These are phyloP conservation scores for Porites lutea DNA, from an alignment of 64 coral and sea anemone species.

Conservation along the genomic window DNA sequence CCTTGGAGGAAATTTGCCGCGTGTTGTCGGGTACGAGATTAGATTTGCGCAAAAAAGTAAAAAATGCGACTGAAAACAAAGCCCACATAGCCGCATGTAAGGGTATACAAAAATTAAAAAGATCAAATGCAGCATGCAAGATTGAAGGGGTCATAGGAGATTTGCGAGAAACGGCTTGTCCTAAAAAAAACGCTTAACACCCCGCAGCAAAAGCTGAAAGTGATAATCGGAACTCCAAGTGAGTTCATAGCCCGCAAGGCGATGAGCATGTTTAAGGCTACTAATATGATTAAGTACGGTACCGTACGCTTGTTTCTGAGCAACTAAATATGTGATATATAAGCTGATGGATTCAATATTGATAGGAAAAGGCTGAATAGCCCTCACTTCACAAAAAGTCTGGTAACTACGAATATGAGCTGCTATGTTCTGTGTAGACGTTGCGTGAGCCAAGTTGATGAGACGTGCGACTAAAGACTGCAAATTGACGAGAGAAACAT, in stretches of 20 bases:
- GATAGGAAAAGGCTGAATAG: constrained; percentile 33
- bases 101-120: neutral
- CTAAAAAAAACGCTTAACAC: constrained; percentile 22
- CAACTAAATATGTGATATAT: constrained; percentile 19
- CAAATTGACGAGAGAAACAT: neutral
- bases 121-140: neutral
- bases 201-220: constrained; percentile 7
- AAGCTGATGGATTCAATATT: neutral
- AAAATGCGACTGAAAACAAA: constrained; percentile 43
- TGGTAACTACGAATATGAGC: constrained; percentile 28
- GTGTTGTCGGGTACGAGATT: constrained; percentile 19
- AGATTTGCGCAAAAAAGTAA: constrained; percentile 50
- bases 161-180: neutral
- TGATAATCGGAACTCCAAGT: constrained; percentile 6
- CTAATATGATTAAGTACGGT: constrained; percentile 43
- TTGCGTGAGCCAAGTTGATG: neutral
- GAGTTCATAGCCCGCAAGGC: neutral
- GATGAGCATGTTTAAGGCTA: constrained; percentile 36
- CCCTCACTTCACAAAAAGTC: constrained; percentile 8
- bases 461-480: neutral
- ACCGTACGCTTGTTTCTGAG: neutral
- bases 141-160: constrained; percentile 32
- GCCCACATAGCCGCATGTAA: constrained; percentile 46
- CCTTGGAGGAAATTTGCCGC: neutral
- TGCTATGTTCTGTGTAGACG: constrained; percentile 14